phyloP scores from a whole-genome alignment of 2,113 vertebrate genomes.

The Petroica traversi region DNA sequence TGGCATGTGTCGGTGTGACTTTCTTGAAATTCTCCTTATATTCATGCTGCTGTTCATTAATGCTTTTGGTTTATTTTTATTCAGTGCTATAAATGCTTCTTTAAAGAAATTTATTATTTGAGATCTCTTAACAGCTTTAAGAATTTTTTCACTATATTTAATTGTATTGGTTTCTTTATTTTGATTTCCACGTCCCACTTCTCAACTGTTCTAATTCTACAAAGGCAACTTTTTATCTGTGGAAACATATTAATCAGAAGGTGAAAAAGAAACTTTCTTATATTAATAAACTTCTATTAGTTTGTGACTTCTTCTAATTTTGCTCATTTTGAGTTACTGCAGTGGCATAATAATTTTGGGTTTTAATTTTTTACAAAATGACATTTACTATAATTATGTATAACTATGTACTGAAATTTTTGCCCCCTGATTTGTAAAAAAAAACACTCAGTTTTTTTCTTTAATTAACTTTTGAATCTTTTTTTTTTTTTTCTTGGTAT shows the following conservation, averaged over 20 bases:
- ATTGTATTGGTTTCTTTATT: accelerated
- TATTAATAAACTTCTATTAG: accelerated
- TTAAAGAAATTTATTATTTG: accelerated
- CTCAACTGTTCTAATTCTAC: not conserved
- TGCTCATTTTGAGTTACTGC: not conserved
- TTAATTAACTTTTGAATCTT: not conserved
- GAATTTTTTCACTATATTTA: accelerated
- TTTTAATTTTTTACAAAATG: accelerated
- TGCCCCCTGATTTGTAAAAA: not conserved
- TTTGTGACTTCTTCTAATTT: not conserved
- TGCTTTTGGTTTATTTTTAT: accelerated
- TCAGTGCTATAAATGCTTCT: accelerated
- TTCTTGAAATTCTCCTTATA: accelerated
- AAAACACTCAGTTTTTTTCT: not conserved
- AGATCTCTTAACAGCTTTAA: accelerated
- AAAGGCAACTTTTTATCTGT: accelerated
- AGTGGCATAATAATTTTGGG: accelerated
- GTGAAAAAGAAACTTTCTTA: accelerated
- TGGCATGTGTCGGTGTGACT: accelerated
- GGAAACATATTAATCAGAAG: not conserved
- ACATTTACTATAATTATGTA: accelerated
- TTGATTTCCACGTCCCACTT: accelerated
- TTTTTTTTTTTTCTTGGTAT: too few relatives aligned
- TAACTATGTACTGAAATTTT: not conserved
- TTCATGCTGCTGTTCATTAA: accelerated